Percentiles rank a stretch among this genome's conserved stretches.
phyloP scores from a whole-genome alignment of 1,140 invertebrate species.

The Campoletis sonorensis region DNA sequence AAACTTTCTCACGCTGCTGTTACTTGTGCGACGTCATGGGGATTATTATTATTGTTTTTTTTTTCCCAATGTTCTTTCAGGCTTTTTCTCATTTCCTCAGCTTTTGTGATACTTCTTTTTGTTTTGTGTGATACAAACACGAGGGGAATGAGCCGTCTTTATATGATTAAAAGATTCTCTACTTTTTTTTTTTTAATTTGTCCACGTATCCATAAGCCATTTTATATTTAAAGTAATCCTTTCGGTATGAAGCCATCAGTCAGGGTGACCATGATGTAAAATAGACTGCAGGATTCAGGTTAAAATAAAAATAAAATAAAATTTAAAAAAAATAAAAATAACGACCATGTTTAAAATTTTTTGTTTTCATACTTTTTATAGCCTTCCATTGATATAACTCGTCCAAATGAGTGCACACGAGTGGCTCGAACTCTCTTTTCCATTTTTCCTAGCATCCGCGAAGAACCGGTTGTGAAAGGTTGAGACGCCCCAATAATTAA shows the following conservation, averaged over 20 bases:
- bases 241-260: too few species aligned
- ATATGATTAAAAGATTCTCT: not conserved
- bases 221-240: too few species aligned
- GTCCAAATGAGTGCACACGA: not conserved
- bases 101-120: not conserved
- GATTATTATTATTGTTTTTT: constrained; percentile 15
- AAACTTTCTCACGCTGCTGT: constrained; percentile 20
- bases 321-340: too few species aligned
- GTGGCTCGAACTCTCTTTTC: not conserved
- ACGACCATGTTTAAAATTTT: too few species aligned
- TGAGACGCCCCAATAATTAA: constrained; percentile 23
- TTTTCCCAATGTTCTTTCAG: not conserved
- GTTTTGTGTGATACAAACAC: not conserved
- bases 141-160: not conserved
- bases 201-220: too few species aligned
- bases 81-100: constrained; percentile 9
- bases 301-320: too few species aligned
- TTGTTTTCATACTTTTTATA: too few species aligned
- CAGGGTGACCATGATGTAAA: too few species aligned
- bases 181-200: not conserved
- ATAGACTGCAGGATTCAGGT: too few species aligned
- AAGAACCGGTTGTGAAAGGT: not conserved
- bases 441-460: not conserved
- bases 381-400: too few species aligned
- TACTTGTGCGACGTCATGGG: constrained; percentile 18